Evolutionary conservation across 2,113 vertebrate genomes (phyloP).

Genomic region (Sclerurus mexicanus): DNA sequence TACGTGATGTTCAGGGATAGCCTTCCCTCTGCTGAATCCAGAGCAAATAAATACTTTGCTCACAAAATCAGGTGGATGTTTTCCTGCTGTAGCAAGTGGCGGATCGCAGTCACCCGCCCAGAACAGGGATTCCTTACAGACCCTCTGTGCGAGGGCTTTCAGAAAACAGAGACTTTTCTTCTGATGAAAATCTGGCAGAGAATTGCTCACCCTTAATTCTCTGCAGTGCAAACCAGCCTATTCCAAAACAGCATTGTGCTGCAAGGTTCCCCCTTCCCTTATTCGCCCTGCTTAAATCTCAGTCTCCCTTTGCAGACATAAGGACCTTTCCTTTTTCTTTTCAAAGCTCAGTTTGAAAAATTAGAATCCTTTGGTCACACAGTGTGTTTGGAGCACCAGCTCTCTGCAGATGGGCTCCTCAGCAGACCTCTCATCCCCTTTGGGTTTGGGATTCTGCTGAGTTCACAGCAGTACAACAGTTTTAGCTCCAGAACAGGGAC

Average conservation of each 20-base stretch:
- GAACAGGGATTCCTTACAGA: not conserved
- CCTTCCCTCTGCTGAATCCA: not conserved
- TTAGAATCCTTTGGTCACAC: not conserved
- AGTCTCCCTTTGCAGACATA: not conserved
- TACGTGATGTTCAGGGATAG: not conserved
- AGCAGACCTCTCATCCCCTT: not conserved
- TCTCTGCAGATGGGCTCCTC: not conserved
- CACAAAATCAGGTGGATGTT: not conserved
- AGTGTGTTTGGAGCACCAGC: not conserved
- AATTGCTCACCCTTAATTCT: not conserved
- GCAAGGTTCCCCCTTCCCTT: not conserved
- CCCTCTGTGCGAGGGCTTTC: not conserved
- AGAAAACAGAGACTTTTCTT: not conserved
- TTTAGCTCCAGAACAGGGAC: not conserved
- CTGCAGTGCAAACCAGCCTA: not conserved
- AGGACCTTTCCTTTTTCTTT: not conserved
- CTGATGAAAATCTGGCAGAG: not conserved
- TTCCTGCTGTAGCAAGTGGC: not conserved
- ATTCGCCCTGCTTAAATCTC: not conserved
- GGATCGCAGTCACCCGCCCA: not conserved
- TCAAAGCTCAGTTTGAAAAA: not conserved
- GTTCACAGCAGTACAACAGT: rapidly evolving
- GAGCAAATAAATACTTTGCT: not conserved
- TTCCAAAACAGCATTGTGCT: not conserved
- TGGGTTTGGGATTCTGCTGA: not conserved